A percentile compares a stretch with the other conserved stretches of the same genome.
These are phyloP conservation scores for Dicrurus megarhynchus DNA, from an alignment of 2,113 vertebrate species.

Conservation along the genomic window DNA sequence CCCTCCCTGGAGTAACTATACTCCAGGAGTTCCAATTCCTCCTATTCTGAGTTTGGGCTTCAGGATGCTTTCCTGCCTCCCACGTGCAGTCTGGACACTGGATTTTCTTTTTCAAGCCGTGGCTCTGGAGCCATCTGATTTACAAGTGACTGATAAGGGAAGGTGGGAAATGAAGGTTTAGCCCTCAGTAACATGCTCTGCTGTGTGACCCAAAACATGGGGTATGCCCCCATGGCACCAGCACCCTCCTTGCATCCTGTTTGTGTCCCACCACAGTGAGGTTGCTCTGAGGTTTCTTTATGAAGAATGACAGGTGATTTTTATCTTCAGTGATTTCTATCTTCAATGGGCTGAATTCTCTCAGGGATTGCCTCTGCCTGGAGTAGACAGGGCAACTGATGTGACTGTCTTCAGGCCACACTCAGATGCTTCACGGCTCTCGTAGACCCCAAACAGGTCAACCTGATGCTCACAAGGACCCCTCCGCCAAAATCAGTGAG, in stretches of 20 bases:
- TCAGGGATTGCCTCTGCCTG: not conserved
- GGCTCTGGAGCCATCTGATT: not conserved
- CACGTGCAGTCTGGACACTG: not conserved
- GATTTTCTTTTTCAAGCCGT: not conserved
- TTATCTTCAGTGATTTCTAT: not conserved
- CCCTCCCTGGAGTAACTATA: not conserved
- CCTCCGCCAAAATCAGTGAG: not conserved
- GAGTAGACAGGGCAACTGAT: not conserved
- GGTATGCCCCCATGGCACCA: not conserved
- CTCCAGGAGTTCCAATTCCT: not conserved
- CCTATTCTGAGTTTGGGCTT: not conserved
- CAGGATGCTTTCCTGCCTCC: not conserved
- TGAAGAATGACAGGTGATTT: not conserved
- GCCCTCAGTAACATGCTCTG: not conserved
- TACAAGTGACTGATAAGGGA: not conserved
- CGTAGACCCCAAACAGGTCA: accelerated
- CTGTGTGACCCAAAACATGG: not conserved
- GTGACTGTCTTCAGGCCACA: not conserved
- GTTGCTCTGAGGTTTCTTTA: not conserved
- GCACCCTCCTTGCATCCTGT: not conserved
- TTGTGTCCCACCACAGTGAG: not conserved
- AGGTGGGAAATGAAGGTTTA: not conserved
- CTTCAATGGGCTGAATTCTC: not conserved
- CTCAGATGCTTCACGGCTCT: not conserved
- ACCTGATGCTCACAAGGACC: not conserved